Base-by-base conservation (phyloP, 2,888 invertebrate species). In the Coleophora deauratella region DNA sequence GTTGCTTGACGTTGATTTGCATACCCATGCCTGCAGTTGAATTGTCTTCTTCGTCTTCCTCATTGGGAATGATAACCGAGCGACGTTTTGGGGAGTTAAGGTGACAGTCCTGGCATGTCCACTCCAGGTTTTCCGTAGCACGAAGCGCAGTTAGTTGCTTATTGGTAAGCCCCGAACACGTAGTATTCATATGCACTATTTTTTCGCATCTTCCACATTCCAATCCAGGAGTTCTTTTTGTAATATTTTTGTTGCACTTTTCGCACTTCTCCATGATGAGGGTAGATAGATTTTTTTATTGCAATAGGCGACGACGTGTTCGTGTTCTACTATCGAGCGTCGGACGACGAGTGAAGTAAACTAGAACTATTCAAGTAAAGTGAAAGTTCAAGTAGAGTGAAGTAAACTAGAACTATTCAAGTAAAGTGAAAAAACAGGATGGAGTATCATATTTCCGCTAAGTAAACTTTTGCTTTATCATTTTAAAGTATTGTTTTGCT, bases 271-370 rank as follows among this genome's bases (percentile, higher is more conserved):
- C n/a, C n/a, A n/a, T n/a, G n/a, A n/a, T n/a, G n/a, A n/a, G n/a
- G n/a, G n/a, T n/a, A n/a, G n/a, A n/a, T n/a, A n/a, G n/a, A n/a
- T n/a, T n/a, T n/a, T n/a, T n/a, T n/a, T n/a, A n/a, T n/a, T n/a
- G n/a, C n/a, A n/a, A 44, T 46, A 47, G 47, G 47, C 46, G 50
- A 47, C 49, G 47, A 46, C 48, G 47, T 32, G 9, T 9, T 32
- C 9, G 11, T n/a, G 9, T 32, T 32, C 11, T 32, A 32, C 3
- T 6, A 32, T 32, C 10, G 10, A n/a, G 32, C 11, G n/a, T n/a
- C n/a, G n/a, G n/a, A n/a, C n/a, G n/a, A n/a, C n/a, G n/a, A n/a
- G n/a, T n/a, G n/a, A n/a, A n/a, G n/a, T n/a, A n/a, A n/a, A n/a
- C n/a, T n/a, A n/a, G n/a, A n/a, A n/a, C n/a, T n/a, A n/a, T n/a